Base-by-base conservation (phyloP, 2,113 vertebrate species). In the Garra rufa region DNA sequence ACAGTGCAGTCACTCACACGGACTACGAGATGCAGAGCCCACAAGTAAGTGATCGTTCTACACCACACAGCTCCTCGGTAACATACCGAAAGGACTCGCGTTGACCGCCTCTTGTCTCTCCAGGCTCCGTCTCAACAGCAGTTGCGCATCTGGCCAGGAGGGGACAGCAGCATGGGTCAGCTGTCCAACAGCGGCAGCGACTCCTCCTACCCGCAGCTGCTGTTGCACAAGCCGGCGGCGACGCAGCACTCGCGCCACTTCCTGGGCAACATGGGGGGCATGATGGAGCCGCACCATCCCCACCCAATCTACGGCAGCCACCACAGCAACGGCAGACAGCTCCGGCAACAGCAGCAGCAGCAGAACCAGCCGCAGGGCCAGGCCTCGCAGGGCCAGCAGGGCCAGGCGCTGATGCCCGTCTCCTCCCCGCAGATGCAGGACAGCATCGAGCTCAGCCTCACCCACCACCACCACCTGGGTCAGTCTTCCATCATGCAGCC, bases 11-110 rank as follows among this genome's bases (percentile, higher is more conserved):
- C 79, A 96, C 96, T 83, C 95, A 96, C 92, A 93, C 96, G 57
- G 97, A 98, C 95, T 98, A 96, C 76, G 97, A 98, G 93, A 98
- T 97, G 97, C 96, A 96, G 91, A 98, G 97, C 92, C 97, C 96
- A 91, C 96, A 96, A 94, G 95, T 95, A 83, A 70, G 78, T 8
- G 0, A 26, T 44, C 17, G 1, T 21, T 34, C 4, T 11, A 30
- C 46, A 52, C 34, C 5, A n/a, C 61, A 26, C 5, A 7, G 14
- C 69, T 52, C n/a, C 15, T n/a, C 4, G 9, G 4, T 70, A 70
- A 70, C 34, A 13, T 41, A 17, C 2, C 4, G 1, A 11, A 41
- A 41, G 1, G 67, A 41, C 28, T 19, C 38, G 1, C 21, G 9
- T 48, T 59, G 14, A 59, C 5, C 52, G 80, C 82, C 73, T 67